Conservation (phyloP, 2,888 invertebrate species). For the Aleiodes testaceus region DNA sequence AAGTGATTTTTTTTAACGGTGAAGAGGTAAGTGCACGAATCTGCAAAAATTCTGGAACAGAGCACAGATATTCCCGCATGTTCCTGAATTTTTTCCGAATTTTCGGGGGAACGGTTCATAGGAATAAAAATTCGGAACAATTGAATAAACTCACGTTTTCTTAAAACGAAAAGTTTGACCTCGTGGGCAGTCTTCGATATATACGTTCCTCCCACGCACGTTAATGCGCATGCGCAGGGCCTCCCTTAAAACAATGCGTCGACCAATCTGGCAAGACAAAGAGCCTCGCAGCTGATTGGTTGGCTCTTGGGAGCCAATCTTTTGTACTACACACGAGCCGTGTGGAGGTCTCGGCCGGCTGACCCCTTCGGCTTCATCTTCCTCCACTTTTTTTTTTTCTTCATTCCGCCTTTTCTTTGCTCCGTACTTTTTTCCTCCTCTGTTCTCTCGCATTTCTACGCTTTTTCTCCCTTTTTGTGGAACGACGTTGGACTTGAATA, state of each 20-base stretch:
- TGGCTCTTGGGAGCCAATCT: slow-evolving; percentile 65
- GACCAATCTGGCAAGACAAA: slow-evolving; percentile 72
- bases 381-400: slow-evolving; percentile 15
- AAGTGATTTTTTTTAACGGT: too few relatives aligned
- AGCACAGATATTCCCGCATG: too few relatives aligned
- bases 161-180: slow-evolving; percentile 18
- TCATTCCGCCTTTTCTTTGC: slow-evolving; percentile 15
- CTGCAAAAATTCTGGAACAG: too few relatives aligned
- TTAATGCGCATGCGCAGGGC: slow-evolving; percentile 67
- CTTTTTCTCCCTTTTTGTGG: slow-evolving; percentile 27
- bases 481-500: slow-evolving; percentile 27
- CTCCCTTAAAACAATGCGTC: slow-evolving; percentile 68
- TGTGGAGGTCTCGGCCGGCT: slow-evolving; percentile 40
- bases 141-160: too few relatives aligned
- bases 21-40: too few relatives aligned
- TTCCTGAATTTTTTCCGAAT: too few relatives aligned
- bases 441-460: slow-evolving; percentile 24
- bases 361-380: slow-evolving; percentile 43
- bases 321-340: slow-evolving; percentile 48
- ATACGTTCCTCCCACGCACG: slow-evolving; percentile 68
- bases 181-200: slow-evolving; percentile 60
- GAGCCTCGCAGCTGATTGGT: slow-evolving; percentile 68
- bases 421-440: slow-evolving; percentile 17
- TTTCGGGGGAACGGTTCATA: too few relatives aligned
- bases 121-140: slow-evolving; percentile 24